Evolutionary conservation across 2,888 invertebrate genomes (phyloP).

Genomic region (Pemphredon lugubris): DNA sequence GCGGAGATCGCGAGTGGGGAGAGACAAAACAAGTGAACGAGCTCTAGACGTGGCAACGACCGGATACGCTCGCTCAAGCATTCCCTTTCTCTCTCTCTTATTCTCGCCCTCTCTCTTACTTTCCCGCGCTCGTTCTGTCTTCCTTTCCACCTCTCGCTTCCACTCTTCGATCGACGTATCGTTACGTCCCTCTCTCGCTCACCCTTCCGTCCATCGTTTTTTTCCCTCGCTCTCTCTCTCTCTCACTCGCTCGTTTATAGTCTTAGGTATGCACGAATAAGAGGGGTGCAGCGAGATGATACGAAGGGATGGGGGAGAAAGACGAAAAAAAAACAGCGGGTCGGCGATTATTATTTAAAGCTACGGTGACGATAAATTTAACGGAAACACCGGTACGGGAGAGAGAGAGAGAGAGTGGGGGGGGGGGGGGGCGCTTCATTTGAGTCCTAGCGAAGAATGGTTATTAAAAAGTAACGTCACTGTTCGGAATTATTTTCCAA

Average conservation of each 20-base stretch:
- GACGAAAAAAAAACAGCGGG: slow-evolving; percentile 33
- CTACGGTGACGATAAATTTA: slow-evolving; percentile 58
- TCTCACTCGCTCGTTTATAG: slow-evolving; percentile 20
- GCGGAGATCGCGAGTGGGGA: slow-evolving; percentile 54
- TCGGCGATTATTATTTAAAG: slow-evolving; percentile 68
- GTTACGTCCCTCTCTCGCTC: slow-evolving; percentile 10
- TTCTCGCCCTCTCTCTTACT: slow-evolving; percentile 19
- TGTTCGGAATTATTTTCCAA: too few relatives aligned
- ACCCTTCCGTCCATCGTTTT: slow-evolving; percentile 21
- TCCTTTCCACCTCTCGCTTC: slow-evolving; percentile 17
- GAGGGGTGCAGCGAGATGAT: slow-evolving; percentile 35
- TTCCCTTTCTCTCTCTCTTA: slow-evolving; percentile 45
- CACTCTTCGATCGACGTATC: not conserved
- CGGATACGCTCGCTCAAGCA: slow-evolving; percentile 75
- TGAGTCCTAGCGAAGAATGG: slow-evolving; percentile 3
- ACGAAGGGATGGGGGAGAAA: slow-evolving; percentile 11
- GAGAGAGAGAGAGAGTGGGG: slow-evolving; percentile 1
- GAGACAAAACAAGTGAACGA: slow-evolving; percentile 78
- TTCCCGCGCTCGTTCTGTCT: slow-evolving; percentile 8
- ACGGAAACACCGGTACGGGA: slow-evolving; percentile 52
- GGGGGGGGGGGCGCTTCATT: slow-evolving; percentile 2
- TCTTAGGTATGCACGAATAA: slow-evolving; percentile 62
- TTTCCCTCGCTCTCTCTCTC: not conserved
- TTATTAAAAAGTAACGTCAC: too few relatives aligned
- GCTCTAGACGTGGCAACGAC: slow-evolving; percentile 79